These are phyloP conservation scores for Varanus salvator DNA, from an alignment of 2,113 vertebrate species.

Conservation along the genomic window DNA sequence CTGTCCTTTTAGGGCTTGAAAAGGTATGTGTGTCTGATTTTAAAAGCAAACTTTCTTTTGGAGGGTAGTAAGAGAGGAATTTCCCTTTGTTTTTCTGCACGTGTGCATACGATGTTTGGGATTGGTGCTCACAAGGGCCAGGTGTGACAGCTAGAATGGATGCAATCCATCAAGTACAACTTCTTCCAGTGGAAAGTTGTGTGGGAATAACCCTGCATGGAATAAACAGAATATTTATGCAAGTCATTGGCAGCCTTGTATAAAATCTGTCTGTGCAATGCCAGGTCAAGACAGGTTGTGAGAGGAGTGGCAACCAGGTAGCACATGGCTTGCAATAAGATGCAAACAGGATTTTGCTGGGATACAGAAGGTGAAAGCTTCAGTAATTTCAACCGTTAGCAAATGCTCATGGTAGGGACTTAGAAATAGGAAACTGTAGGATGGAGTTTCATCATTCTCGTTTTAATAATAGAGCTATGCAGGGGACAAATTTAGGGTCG, in stretches of 20 bases:
- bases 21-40: slow-evolving; percentile 60
- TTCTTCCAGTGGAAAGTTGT: neutral
- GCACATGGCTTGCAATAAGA: slow-evolving; percentile 35
- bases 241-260: neutral
- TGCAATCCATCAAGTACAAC: neutral
- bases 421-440: neutral
- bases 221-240: neutral
- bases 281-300: slow-evolving; percentile 32
- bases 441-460: too few species aligned
- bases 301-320: slow-evolving; percentile 56
- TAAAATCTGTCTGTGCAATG: neutral
- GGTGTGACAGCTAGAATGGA: neutral
- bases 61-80: too few species aligned
- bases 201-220: neutral
- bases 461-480: too few species aligned
- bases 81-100: accelerated
- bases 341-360: slow-evolving; percentile 39
- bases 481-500: too few species aligned
- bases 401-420: neutral
- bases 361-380: neutral
- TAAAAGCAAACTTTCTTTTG: slow-evolving; percentile 48
- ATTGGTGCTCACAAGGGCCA: neutral
- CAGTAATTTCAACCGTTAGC: neutral
- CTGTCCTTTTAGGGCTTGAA: slow-evolving; percentile 61
- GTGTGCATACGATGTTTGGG: neutral